Evolutionary conservation across 2,888 invertebrate genomes (phyloP), one percentile per base, ranked within the genome.

Genomic region (Phorcus lineatus): DNA sequence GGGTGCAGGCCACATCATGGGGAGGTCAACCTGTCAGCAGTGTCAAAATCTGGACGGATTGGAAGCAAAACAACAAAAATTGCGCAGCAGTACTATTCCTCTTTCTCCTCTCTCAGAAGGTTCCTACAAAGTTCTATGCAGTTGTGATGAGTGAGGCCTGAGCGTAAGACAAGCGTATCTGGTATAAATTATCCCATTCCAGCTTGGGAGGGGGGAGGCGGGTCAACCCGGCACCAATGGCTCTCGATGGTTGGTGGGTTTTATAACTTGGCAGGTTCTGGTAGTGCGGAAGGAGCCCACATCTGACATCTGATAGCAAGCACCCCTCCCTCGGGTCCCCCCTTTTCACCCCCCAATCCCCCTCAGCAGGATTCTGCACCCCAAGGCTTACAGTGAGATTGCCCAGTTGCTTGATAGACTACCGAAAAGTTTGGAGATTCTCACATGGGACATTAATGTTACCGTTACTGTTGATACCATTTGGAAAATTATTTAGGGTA

Each of bases 1-100:
- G n/a, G 81, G 81, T 7, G 82, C 70, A 6, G 82, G 81, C 84
- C 84, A 84, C 84, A 84, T 84, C 84, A 84, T 84, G 75, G 17
- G 57, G 66, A 40, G 24, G 28, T 53, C 54, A 55, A 55, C 24
- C 24, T 74, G 55, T 54, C 76, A 76, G 76, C 76, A 76, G 76
- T 76, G 54, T 54, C 31, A 76, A 76, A 76, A 55, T 75, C 55
- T 76, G 76, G 76, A 76, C 76, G 76, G 76, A 76, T 55, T 76
- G 55, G 53, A 55, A 55, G 55, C 54, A 53, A 55, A 28, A 54
- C 28, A n/a, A 55, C 54, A 40, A 74, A 74, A 74, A 74, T 74
- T 47, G 74, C 74, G 24, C 40, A 74, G 47, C 55, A 31, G 17
- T 75, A 19, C 54, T 55, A 28, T 22, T 76, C 54, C 76, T 55